phyloP scores from a whole-genome alignment of 2,888 invertebrate genomes.

The Drosophila pseudotalamancana region DNA sequence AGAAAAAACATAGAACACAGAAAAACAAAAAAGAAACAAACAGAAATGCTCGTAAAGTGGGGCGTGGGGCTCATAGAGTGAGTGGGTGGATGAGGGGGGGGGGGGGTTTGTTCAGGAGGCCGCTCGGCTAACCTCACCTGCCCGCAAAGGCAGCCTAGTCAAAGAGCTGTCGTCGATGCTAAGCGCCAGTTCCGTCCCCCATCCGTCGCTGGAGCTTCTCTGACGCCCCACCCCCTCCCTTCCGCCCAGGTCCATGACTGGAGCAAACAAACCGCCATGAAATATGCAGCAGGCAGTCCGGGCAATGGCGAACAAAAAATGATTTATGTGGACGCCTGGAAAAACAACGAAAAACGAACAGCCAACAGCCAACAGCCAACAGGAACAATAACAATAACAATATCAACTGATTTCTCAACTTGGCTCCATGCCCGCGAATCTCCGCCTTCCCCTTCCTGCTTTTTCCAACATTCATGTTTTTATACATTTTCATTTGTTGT shows the following conservation, averaged over 20 bases:
- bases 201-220: constrained; percentile 5
- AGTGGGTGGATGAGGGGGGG: background rate
- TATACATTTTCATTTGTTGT: constrained; percentile 34
- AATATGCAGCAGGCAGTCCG: constrained; percentile 69
- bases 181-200: constrained; percentile 53
- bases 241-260: constrained; percentile 11
- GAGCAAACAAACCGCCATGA: constrained; percentile 65
- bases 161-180: constrained; percentile 77
- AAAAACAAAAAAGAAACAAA: constrained; percentile 35
- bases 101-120: constrained; percentile 1
- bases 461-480: background rate
- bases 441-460: background rate
- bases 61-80: background rate
- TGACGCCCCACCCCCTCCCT: background rate
- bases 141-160: constrained; percentile 65
- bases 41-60: constrained; percentile 34
- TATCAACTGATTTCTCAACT: constrained; percentile 73
- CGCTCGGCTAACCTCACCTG: constrained; percentile 73
- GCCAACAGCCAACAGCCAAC: constrained; percentile 12
- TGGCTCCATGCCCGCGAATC: constrained; percentile 49
- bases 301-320: constrained; percentile 69
- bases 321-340: constrained; percentile 72
- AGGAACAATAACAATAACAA: constrained; percentile 61
- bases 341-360: constrained; percentile 37
- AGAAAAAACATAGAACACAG: constrained; percentile 8